Conservation (phyloP, 2,888 invertebrate species). For the Agonopterix subpropinquella region DNA sequence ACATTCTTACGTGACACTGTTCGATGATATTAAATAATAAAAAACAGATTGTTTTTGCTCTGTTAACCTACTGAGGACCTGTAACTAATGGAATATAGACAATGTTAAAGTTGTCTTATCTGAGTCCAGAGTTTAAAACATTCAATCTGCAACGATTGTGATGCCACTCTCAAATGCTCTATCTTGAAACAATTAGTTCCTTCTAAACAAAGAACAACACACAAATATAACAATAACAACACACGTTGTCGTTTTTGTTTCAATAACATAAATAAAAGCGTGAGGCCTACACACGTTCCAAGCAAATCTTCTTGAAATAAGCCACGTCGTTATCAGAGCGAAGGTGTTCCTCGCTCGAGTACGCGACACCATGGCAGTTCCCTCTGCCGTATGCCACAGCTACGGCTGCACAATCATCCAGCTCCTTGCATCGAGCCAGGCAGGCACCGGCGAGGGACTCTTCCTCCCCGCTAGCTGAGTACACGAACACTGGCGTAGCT, state of each 20-base stretch:
- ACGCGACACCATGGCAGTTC: slow-evolving; percentile 63
- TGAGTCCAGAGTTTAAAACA: too few species aligned
- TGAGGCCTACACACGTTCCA: slow-evolving; percentile 60
- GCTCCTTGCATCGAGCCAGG: slow-evolving; percentile 57
- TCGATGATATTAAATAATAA: too few species aligned
- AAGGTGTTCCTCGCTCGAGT: slow-evolving; percentile 29
- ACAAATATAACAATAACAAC: too few species aligned
- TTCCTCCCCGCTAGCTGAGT: slow-evolving; percentile 61
- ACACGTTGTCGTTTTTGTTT: neutral
- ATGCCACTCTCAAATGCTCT: too few species aligned
- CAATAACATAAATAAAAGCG: neutral
- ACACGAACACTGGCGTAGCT: slow-evolving; percentile 59
- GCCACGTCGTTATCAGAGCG: slow-evolving; percentile 73
- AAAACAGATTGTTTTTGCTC: too few species aligned
- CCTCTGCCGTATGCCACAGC: slow-evolving; percentile 63
- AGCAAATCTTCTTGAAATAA: slow-evolving; percentile 80
- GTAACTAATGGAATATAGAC: too few species aligned
- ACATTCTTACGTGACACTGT: too few species aligned
- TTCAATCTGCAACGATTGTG: too few species aligned
- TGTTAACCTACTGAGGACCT: too few species aligned
- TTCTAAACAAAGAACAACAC: too few species aligned
- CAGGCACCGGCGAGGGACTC: slow-evolving; percentile 61
- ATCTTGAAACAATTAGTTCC: too few species aligned
- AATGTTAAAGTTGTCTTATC: too few species aligned
- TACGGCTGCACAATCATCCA: slow-evolving; percentile 64